Evolutionary conservation across 1,140 invertebrate genomes (phyloP).

Genomic region (Heterodera carotae): DNA sequence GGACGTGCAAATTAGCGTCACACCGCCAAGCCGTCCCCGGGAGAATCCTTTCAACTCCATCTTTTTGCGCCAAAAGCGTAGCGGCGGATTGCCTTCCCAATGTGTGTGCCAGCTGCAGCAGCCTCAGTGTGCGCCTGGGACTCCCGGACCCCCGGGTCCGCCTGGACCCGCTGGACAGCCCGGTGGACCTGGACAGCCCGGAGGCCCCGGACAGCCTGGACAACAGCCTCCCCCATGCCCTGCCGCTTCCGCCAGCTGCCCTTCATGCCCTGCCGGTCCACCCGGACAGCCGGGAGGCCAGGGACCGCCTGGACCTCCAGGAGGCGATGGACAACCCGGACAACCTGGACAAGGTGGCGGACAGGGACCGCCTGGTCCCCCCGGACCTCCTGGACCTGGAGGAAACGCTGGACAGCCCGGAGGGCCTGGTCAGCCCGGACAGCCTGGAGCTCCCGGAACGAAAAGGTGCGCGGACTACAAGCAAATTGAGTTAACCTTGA

Average conservation of each 20-base stretch:
- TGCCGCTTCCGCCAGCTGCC: constrained; percentile 22
- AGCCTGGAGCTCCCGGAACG: constrained; percentile 45
- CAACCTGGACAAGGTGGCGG: constrained; percentile 26
- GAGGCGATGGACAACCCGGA: constrained; percentile 41
- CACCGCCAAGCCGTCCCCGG: constrained; percentile 41
- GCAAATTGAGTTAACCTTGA: background rate
- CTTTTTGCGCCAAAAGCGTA: constrained; percentile 47
- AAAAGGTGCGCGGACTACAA: constrained; percentile 20
- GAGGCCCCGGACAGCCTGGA: constrained; percentile 33
- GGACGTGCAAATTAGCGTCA: constrained; percentile 51
- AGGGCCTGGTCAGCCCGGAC: constrained; percentile 37
- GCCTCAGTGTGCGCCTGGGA: constrained; percentile 37
- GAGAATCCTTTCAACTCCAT: constrained; percentile 54
- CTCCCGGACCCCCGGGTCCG: constrained; percentile 46
- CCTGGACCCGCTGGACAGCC: constrained; percentile 37
- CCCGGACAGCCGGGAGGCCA: constrained; percentile 40
- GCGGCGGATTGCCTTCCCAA: constrained; percentile 45
- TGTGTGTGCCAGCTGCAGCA: constrained; percentile 51
- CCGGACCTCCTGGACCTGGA: constrained; percentile 40
- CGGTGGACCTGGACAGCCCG: constrained; percentile 56
- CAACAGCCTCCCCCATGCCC: background rate
- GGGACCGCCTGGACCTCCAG: constrained; percentile 42
- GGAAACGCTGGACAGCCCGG: constrained; percentile 45
- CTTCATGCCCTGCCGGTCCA: constrained; percentile 37
- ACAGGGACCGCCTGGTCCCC: constrained; percentile 37